phyloP scores from a whole-genome alignment of 2,113 vertebrate genomes.

The Crotalus horridus region DNA sequence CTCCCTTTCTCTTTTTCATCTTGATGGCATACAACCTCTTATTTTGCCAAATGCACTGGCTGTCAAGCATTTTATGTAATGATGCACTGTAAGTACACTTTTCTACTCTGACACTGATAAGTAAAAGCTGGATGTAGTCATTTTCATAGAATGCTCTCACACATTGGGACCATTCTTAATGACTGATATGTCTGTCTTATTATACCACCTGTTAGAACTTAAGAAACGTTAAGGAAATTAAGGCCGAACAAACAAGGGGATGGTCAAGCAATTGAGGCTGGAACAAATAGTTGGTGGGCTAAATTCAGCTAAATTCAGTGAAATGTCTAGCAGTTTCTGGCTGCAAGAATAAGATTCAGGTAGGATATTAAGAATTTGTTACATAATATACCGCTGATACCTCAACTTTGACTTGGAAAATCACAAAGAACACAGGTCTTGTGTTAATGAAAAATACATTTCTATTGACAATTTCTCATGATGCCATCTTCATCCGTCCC shows the following conservation, averaged over 20 bases:
- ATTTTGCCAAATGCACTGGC: neutral
- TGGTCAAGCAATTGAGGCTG: neutral
- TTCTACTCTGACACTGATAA: neutral
- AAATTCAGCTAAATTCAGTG: neutral
- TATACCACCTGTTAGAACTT: neutral
- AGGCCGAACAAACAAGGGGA: neutral
- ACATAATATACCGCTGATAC: neutral
- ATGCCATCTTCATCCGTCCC: neutral
- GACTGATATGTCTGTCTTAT: neutral
- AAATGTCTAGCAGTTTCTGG: neutral
- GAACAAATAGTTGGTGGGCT: neutral
- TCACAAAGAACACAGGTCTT: neutral
- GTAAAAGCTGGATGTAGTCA: neutral
- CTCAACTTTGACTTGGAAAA: neutral
- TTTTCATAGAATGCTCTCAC: neutral
- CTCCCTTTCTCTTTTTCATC: neutral
- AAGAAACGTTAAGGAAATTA: neutral
- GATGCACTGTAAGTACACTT: neutral
- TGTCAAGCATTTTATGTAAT: neutral
- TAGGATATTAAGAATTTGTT: neutral
- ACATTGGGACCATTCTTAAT: neutral
- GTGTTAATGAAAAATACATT: neutral
- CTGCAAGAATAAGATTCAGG: neutral
- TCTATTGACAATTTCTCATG: neutral
- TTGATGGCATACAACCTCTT: neutral